Evolutionary conservation across 2,113 vertebrate species (phyloP), one percentile per base, ranked within the genome.

Genomic region (Mus pahari): DNA sequence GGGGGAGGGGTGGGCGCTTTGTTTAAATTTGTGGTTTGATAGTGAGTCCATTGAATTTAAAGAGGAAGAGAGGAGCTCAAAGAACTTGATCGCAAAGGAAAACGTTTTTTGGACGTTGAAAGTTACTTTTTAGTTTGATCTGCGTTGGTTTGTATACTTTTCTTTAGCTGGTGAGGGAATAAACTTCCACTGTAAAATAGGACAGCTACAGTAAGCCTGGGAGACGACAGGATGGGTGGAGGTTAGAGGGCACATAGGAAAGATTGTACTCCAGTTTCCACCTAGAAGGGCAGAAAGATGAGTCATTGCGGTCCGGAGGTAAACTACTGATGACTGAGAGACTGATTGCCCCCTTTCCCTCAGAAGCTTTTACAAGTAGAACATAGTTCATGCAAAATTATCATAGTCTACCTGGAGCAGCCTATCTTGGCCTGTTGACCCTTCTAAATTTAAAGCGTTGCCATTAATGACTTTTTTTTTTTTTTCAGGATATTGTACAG

Each of bases 401-500:
- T 64, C 42, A 93, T 88, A 90, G 58, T 20, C 53, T 74, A 10
- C 92, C 89, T 77, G 11, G 31, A 71, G 33, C 58, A 78, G 31
- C 87, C 16, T 87, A 19, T 84, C 66, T 55, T 62, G 5, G 60
- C 55, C 86, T 75, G 74, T 92, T 28, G 53, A 90, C n/a, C 33
- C 64, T 64, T 42, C 68, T 89, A 83, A 89, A 39, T 87, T 92
- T 96, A 88, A 94, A 88, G 90, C 53, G 68, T 75, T 86, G 55
- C 82, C 31, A 1, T 89, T 94, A 71, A 62, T 3, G 13, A 39
- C 75, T 6, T 96, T 95, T 33, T 90, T 48, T 90, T 48, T 48
- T 92, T 66, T 86, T 86, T 70, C 17, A 14, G 24, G 22, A 39
- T 86, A n/a, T 86, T 66, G 77, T 89, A 74, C 7, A 94, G 87